Conservation (phyloP, 2,797 vertebrate species). For the Platyrinchus mystaceus region DNA sequence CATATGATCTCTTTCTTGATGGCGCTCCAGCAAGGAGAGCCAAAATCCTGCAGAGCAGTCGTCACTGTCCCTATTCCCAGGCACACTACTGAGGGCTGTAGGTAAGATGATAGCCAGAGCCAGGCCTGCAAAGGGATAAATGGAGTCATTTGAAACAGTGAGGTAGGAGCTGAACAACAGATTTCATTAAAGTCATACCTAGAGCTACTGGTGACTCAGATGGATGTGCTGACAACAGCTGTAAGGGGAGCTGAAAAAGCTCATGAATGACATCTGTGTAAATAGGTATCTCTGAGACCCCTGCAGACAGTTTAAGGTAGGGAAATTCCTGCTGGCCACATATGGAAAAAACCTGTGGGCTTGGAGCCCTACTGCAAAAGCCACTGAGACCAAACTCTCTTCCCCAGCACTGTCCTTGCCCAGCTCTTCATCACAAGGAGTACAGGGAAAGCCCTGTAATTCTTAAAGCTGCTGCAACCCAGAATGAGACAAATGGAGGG, state of each 20-base stretch:
- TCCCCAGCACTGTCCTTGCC: not conserved
- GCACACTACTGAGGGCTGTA: not conserved
- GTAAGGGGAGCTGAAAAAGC: not conserved
- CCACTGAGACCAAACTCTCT: not conserved
- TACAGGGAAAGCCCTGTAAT: not conserved
- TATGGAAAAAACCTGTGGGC: not conserved
- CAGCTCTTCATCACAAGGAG: not conserved
- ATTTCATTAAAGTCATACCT: not conserved
- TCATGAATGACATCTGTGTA: not conserved
- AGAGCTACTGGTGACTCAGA: not conserved
- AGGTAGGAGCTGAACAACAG: not conserved
- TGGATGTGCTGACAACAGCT: fast-evolving
- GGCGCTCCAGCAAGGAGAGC: not conserved
- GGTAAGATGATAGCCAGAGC: not conserved
- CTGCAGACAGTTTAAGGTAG: not conserved
- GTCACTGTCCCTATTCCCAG: not conserved
- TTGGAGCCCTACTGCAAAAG: not conserved
- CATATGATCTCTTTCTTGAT: not conserved
- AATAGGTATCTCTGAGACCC: not conserved
- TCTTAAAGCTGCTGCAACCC: not conserved
- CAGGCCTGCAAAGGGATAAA: not conserved
- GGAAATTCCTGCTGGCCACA: not conserved
- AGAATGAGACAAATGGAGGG: not conserved
- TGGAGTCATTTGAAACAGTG: not conserved
- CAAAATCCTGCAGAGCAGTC: not conserved